Base-by-base conservation (phyloP, 1,140 invertebrate species). In the Eupristina koningsbergeri region DNA sequence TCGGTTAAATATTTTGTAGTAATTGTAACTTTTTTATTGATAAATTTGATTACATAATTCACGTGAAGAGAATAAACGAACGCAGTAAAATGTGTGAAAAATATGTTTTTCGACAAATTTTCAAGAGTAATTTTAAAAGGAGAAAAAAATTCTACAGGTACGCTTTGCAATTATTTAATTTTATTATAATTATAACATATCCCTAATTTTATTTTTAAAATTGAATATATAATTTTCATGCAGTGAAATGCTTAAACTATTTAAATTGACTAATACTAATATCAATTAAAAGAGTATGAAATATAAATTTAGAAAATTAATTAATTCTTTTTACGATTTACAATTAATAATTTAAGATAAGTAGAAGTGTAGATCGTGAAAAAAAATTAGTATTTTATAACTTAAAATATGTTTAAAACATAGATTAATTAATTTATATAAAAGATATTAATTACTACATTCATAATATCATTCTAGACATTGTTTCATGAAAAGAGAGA, bases 11-110 rank as follows among this genome's bases (percentile, higher is more conserved):
- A 58, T 58, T 26, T 58, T 58, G 9, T 53, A 53, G 15, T 22
- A 31, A 64, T 64, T 64, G 64, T 67, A 36, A 36, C 17, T 67
- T n/a, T 67, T 36, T 67, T 11, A 67, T 67, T 67, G 34, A 67
- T 67, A 67, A 67, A 36, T 67, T 19, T 67, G 34, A 67, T 34
- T 67, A 22, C 64, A 34, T 6, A 11, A 67, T 67, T 2, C 15
- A 36, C 36, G 53, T 22, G 26, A 58, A 67, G 11, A 36, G 5
- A 67, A 34, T 64, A 64, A 36, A 36, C 15, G 36, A 15, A 3
- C 5, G 29, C 13, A 31, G 15, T 39, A 6, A 36, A 36, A 19
- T 34, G 34, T 0, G 2, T 36, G 15, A 31, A 67, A 34, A 11
- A 15, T 34, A 67, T 67, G 17, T 67, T 17, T 67, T 19, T 36